These are phyloP conservation scores for Menidia beryllina DNA, from an alignment of 2,113 vertebrate species.

Conservation along the genomic window DNA sequence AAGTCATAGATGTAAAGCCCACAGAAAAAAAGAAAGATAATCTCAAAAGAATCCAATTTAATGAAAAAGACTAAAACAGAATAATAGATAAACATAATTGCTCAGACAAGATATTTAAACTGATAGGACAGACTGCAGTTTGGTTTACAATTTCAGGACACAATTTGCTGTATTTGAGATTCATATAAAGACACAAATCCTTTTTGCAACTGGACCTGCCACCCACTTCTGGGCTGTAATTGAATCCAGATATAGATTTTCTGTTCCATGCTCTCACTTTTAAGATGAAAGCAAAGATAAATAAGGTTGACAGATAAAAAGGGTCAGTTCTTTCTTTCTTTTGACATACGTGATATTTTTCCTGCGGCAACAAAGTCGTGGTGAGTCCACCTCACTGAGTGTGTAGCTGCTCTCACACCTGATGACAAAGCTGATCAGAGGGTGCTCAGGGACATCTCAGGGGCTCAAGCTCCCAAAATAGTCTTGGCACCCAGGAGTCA, in stretches of 20 bases:
- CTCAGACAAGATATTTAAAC: neutral
- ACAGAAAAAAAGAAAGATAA: conserved; percentile 55
- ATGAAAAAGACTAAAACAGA: neutral
- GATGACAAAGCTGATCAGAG: conserved; percentile 77
- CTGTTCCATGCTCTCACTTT: conserved; percentile 16
- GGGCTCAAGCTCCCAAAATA: conserved; percentile 70
- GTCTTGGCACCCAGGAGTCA: conserved; percentile 73
- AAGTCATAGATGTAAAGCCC: conserved; percentile 25
- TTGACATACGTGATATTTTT: conserved; percentile 20
- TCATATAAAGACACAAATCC: conserved; percentile 1
- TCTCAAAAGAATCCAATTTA: conserved; percentile 40
- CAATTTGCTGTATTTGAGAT: no score
- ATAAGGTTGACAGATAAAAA: neutral
- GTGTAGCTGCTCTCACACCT: conserved; percentile 61
- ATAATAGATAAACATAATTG: neutral
- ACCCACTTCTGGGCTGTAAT: conserved; percentile 18
- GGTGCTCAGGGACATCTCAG: conserved; percentile 64
- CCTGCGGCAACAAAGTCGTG: conserved; percentile 31
- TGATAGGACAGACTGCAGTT: neutral
- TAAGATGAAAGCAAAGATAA: conserved; percentile 8
- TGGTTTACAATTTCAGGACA: neutral
- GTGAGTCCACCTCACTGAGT: conserved; percentile 34
- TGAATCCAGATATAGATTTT: conserved; percentile 14
- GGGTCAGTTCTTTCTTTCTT: neutral
- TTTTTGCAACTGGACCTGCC: neutral